phyloP scores from a whole-genome alignment of 1,140 invertebrate species.

The Zaprionus kolodkinae region DNA sequence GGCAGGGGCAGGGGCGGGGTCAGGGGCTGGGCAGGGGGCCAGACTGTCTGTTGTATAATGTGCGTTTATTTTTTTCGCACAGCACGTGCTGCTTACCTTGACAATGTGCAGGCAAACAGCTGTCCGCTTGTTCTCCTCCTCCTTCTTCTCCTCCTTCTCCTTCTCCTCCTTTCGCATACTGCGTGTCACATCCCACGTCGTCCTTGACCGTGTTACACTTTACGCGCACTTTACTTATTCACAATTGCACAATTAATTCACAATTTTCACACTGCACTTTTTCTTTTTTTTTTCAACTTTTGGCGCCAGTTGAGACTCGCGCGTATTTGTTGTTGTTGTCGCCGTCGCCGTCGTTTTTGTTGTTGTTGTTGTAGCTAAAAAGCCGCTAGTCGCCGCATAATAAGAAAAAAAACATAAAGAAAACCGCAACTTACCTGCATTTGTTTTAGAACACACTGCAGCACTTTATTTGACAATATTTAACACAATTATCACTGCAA shows the following conservation, averaged over 20 bases:
- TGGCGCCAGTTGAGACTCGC: slow-evolving; percentile 37
- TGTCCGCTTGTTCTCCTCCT: slow-evolving; percentile 15
- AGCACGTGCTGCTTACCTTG: slow-evolving; percentile 32
- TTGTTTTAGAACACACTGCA: slow-evolving; percentile 4
- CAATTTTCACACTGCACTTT: slow-evolving; percentile 12
- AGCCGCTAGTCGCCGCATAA: slow-evolving; percentile 9
- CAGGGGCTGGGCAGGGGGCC: too few species aligned
- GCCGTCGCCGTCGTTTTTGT: background rate
- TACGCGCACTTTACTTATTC: background rate
- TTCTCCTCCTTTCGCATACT: slow-evolving; percentile 4
- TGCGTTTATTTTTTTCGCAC: background rate
- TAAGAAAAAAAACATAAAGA: background rate
- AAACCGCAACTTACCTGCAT: slow-evolving; percentile 40
- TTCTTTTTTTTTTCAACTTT: slow-evolving; percentile 10
- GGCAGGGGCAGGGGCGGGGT: too few species aligned
- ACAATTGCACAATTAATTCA: slow-evolving; percentile 8
- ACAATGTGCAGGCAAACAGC: slow-evolving; percentile 24
- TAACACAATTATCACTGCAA: slow-evolving; percentile 7
- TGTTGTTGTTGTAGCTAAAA: slow-evolving; percentile 27
- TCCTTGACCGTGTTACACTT: slow-evolving; percentile 40
- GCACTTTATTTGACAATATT: slow-evolving; percentile 19
- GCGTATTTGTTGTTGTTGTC: slow-evolving; percentile 4
- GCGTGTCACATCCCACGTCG: slow-evolving; percentile 16
- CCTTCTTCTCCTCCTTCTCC: slow-evolving; percentile 9
- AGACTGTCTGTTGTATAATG: slow-evolving; percentile 11